phyloP scores from a whole-genome alignment of 2,888 invertebrate species.

The Caenorhabditis sulstoni region DNA sequence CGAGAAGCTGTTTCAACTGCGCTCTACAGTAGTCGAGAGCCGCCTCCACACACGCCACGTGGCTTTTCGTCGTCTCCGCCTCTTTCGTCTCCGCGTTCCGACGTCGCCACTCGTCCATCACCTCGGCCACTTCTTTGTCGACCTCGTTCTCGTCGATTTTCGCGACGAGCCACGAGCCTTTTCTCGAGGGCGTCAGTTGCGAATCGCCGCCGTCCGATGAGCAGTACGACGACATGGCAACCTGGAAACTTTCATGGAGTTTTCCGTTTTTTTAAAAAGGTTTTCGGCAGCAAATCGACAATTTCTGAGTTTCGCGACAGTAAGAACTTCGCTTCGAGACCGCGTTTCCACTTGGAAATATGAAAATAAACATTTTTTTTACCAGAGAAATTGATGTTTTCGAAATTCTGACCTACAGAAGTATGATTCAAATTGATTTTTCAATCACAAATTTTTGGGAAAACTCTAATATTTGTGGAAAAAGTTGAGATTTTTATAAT shows the following conservation, averaged over 20 bases:
- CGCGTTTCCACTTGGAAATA: too few relatives aligned
- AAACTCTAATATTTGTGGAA: background rate
- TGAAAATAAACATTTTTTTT: too few relatives aligned
- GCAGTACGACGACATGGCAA: constrained; percentile 31
- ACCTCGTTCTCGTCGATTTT: constrained; percentile 57
- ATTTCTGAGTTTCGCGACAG: too few relatives aligned
- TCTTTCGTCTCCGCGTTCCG: background rate
- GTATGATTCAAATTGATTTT: constrained; percentile 8
- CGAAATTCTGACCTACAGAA: too few relatives aligned
- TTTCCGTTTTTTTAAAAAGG: too few relatives aligned
- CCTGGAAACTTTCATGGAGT: too few relatives aligned
- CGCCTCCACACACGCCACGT: constrained; percentile 19
- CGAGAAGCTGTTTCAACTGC: constrained; percentile 58
- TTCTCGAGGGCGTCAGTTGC: constrained; percentile 20
- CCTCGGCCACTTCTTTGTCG: constrained; percentile 48
- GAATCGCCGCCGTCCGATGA: constrained; percentile 29
- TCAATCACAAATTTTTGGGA: background rate
- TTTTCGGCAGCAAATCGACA: too few relatives aligned
- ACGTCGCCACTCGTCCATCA: constrained; percentile 46
- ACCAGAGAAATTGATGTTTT: too few relatives aligned
- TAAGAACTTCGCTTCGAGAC: too few relatives aligned
- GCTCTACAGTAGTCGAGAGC: constrained; percentile 57
- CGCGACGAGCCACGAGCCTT: constrained; percentile 49
- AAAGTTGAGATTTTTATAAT: background rate
- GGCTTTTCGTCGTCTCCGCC: background rate